Conservation (phyloP, 2,888 invertebrate species). For the Megastigmus dorsalis region DNA sequence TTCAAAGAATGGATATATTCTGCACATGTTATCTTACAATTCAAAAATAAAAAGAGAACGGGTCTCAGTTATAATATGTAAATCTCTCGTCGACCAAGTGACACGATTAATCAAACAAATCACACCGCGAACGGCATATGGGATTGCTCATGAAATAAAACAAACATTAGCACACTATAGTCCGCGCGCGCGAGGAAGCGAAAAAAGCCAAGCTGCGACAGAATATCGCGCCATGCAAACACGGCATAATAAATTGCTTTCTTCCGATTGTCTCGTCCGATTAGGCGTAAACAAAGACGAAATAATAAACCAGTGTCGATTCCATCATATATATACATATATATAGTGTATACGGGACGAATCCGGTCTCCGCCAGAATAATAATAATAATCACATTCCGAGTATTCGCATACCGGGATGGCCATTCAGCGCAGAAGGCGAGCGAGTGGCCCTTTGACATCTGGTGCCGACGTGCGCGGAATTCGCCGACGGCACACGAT, state of each 20-base stretch:
- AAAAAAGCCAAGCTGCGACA: no score
- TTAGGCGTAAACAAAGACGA: constrained; percentile 14
- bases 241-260: constrained; percentile 16
- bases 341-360: not conserved
- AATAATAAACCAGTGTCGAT: no score
- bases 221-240: no score
- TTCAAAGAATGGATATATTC: no score
- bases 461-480: constrained; percentile 35
- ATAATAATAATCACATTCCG: constrained; percentile 31
- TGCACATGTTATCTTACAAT: no score
- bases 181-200: not conserved
- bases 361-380: not conserved
- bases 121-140: not conserved
- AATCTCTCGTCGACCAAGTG: not conserved
- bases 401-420: not conserved
- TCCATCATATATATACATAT: no score
- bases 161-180: no score
- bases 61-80: not conserved
- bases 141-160: not conserved
- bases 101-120: not conserved
- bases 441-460: constrained; percentile 2
- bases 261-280: constrained; percentile 30
- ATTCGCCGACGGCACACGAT: not conserved
- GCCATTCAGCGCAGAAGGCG: not conserved
- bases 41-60: no score